Evolutionary conservation across 2,888 invertebrate species (phyloP), one percentile per base, ranked within the genome.

Genomic region (Cotesia congregata): DNA sequence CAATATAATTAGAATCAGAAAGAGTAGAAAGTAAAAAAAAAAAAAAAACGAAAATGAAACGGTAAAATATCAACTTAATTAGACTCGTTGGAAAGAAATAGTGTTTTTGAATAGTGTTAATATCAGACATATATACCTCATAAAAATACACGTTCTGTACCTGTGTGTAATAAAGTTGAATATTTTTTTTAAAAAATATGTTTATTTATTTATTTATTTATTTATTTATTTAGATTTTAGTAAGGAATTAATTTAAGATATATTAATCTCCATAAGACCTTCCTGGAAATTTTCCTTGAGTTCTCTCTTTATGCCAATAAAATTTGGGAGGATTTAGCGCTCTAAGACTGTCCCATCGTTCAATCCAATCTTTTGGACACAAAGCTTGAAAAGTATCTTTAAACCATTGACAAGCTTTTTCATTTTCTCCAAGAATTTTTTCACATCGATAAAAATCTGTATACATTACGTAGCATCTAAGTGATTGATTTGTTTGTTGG

Each of bases 361-460:
- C 67, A 6, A 88, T 80, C 88, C 88, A 89, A 0, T 68, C 72
- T 0, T 59, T 82, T 0, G 88, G 88, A 72, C 89, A 89, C 67
- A 88, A 82, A 0, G 82, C 69, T 3, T 67, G 80, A 69, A 82
- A 88, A 65, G 83, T 84, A 0, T 86, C 80, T 74, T 86, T 84
- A 62, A 89, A 89, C 87, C 86, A 88, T 3, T 69, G 79, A 40
- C 89, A 89, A 1, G 86, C 86, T 2, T 85, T 77, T 12, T 84
- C 74, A 7, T 77, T 83, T 72, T 83, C 77, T 1, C 88, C 88
- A 59, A 89, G 81, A 20, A 88, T 81, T 65, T 83, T 76, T 76
- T 88, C 83, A 74, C 89, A 88, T 6, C 86, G 85, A 77, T 85
- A 84, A 72, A 87, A 88, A 75, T 89, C 88, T 0, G 83, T 82